Percentiles rank a stretch among this genome's conserved stretches.
These are phyloP conservation scores for Drosophila mayaguana DNA, from an alignment of 2,888 invertebrate species.

Conservation along the genomic window DNA sequence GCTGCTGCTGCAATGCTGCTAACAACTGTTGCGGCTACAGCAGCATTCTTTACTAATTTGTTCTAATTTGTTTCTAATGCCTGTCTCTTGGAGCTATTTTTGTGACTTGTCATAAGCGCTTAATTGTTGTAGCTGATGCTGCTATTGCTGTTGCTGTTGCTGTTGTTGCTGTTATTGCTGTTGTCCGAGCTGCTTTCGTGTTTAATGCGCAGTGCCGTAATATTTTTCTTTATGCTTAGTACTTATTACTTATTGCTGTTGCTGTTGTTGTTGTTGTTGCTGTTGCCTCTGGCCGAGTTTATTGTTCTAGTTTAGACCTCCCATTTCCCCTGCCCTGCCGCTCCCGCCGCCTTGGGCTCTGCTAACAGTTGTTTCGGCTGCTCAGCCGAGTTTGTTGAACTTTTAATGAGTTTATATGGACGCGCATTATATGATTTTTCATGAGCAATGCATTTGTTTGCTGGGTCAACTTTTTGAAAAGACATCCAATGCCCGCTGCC, in stretches of 20 bases:
- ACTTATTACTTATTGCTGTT: conserved; percentile 49
- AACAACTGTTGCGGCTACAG: conserved; percentile 16
- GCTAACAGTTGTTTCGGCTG: conserved; percentile 65
- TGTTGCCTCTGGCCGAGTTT: conserved; percentile 65
- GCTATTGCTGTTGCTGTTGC: not conserved
- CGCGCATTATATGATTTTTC: conserved; percentile 64
- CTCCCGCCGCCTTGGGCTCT: conserved; percentile 22
- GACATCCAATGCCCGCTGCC: conserved; percentile 7
- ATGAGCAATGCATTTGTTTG: conserved; percentile 42
- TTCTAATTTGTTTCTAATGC: conserved; percentile 61
- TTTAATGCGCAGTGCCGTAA: conserved; percentile 73
- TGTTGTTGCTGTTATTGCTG: conserved; percentile 16
- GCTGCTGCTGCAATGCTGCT: not conserved
- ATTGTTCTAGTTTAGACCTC: conserved; percentile 65
- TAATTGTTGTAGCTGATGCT: conserved; percentile 15
- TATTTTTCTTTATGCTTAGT: conserved; percentile 66
- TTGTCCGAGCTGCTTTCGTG: conserved; percentile 41
- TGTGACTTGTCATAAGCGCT: conserved; percentile 57
- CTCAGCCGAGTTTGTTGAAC: conserved; percentile 68
- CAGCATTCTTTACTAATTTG: conserved; percentile 48
- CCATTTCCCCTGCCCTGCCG: not conserved
- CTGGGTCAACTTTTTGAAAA: conserved; percentile 6
- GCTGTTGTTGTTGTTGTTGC: conserved; percentile 19
- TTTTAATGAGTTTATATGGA: conserved; percentile 73
- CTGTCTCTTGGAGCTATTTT: conserved; percentile 29